Evolutionary conservation across 2,888 invertebrate genomes (phyloP), one percentile per base, ranked within the genome.

Genomic region (Clostera curtula): DNA sequence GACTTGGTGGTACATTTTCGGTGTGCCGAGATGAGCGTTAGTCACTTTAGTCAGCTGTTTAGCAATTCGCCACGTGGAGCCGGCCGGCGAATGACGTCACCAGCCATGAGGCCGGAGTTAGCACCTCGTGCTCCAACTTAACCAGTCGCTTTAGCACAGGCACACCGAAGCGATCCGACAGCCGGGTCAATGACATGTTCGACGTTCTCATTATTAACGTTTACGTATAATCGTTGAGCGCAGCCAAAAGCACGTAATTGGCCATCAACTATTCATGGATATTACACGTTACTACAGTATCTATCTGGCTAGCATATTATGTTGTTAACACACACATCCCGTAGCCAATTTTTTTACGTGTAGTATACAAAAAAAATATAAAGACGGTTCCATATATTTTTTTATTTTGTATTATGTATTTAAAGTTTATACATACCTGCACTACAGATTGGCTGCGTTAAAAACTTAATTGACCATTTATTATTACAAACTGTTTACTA

Each of bases 111-210:
- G 40, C 29, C 35, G 27, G 37, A 32, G 38, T 31, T n/a, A n/a
- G n/a, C 51, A 54, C 51, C 49, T 50, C 49, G 42, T 56, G 46
- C 51, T 47, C 52, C 56, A 47, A 53, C 61, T 59, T 66, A 73
- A 71, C 73, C 72, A 68, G 71, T 71, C 70, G 55, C 69, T 69
- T 72, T 72, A 72, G 68, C 60, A 67, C 59, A 65, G 70, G 58
- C 68, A 70, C 64, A 73, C 72, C 70, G 71, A 71, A 75, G 70
- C 67, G 58, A 56, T 64, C 49, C 56, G 56, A 40, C 51, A 47
- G 48, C 50, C 55, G 59, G 77, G 72, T 74, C 76, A 74, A 61
- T 74, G 76, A 75, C 77, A 68, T 54, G 34, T 43, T 37, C 45
- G 40, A 53, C 54, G 51, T 58, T 45, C 45, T 46, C 44, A 53